phyloP scores from a whole-genome alignment of 2,888 invertebrate species.

The Sepioteuthis lessoniana region DNA sequence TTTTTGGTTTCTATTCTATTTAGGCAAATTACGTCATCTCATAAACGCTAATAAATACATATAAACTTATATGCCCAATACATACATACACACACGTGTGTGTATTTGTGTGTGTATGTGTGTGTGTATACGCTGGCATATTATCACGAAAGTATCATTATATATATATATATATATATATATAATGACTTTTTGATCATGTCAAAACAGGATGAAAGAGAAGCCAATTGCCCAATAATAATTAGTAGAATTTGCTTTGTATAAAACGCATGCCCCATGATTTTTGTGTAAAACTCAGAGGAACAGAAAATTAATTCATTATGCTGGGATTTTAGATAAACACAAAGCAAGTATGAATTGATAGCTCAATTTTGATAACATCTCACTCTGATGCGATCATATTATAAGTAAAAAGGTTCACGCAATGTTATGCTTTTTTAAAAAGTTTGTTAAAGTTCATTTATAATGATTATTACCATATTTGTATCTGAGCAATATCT shows the following conservation, averaged over 20 bases:
- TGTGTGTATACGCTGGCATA: not conserved
- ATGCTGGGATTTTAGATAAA: not conserved
- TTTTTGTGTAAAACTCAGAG: not conserved
- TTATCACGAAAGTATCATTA: not conserved
- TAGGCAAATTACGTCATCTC: not conserved
- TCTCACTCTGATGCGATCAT: too few species aligned
- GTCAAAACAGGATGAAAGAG: not conserved
- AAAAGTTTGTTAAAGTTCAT: too few species aligned
- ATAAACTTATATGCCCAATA: not conserved
- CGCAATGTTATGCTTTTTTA: too few species aligned
- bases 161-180: not conserved
- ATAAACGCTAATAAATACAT: not conserved
- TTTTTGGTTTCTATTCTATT: not conserved
- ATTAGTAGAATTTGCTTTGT: not conserved
- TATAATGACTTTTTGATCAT: not conserved
- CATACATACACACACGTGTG: not conserved
- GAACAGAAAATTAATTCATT: not conserved
- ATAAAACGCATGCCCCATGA: not conserved
- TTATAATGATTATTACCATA: too few species aligned
- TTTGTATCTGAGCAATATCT: too few species aligned
- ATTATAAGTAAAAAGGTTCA: too few species aligned
- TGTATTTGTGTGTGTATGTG: not conserved
- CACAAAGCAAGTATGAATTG: not conserved
- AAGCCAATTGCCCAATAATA: not conserved
- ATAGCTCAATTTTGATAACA: too few species aligned